Percentiles rank a stretch among this genome's conserved stretches.
Conservation (phyloP, 2,113 vertebrate species). For the Cavia aperea region DNA sequence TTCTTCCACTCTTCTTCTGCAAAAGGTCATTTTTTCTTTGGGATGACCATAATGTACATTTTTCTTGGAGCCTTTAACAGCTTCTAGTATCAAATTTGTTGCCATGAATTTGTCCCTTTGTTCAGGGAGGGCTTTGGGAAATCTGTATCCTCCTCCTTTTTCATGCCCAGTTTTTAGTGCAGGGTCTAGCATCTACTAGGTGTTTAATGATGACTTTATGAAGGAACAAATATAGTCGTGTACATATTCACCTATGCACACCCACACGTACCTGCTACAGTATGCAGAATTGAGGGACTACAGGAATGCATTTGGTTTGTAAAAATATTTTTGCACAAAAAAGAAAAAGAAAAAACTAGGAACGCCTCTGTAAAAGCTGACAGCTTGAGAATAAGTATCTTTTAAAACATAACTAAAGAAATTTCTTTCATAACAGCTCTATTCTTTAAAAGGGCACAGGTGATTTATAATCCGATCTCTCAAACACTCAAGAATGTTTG, state of each 20-base stretch:
- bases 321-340: not conserved
- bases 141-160: not conserved
- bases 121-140: not conserved
- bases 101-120: not conserved
- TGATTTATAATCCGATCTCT: not conserved
- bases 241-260: not conserved
- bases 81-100: not conserved
- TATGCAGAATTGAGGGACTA: not conserved
- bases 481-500: not conserved
- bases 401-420: not conserved
- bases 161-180: not conserved
- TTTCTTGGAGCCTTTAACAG: not conserved
- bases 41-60: not conserved
- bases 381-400: not conserved
- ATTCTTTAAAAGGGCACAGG: not conserved
- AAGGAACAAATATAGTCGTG: not conserved
- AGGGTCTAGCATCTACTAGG: not conserved
- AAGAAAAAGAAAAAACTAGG: not conserved
- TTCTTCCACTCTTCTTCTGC: not conserved
- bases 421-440: not conserved
- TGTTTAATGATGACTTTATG: not conserved
- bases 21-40: not conserved
- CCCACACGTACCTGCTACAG: not conserved
- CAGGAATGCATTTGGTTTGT: not conserved
- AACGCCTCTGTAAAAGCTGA: not conserved